Evolutionary conservation across 2,888 invertebrate genomes (phyloP).

Genomic region (Torymus texanus): DNA sequence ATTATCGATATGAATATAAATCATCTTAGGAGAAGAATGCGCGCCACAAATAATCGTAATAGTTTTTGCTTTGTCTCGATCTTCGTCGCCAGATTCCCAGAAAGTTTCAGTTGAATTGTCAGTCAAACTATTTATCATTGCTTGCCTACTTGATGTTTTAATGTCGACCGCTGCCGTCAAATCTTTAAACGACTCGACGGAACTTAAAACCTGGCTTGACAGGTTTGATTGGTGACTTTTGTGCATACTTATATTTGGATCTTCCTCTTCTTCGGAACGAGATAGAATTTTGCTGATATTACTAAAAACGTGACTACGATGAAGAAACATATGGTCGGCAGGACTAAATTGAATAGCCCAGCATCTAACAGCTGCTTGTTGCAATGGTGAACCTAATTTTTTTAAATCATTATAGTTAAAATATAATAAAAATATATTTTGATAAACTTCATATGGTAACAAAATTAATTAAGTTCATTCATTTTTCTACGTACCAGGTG

Average conservation of each 20-base stretch:
- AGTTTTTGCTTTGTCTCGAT: constrained; percentile 93
- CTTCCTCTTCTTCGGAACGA: constrained; percentile 89
- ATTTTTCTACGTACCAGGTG: constrained; percentile 78
- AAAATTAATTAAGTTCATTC: neutral
- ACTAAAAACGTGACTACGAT: constrained; percentile 93
- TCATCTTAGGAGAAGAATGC: constrained; percentile 81
- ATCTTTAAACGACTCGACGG: constrained; percentile 83
- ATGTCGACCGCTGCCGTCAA: constrained; percentile 86
- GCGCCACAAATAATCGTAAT: constrained; percentile 83
- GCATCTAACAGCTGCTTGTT: constrained; percentile 94
- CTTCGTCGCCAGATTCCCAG: constrained; percentile 99
- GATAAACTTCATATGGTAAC: neutral
- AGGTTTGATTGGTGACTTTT: constrained; percentile 78
- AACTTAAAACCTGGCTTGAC: constrained; percentile 74
- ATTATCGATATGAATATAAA: constrained; percentile 96
- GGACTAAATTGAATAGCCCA: constrained; percentile 94
- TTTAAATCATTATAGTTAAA: too few species aligned
- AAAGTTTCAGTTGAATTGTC: constrained; percentile 98
- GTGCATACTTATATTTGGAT: constrained; percentile 78
- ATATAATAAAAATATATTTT: constrained; percentile 8
- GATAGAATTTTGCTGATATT: constrained; percentile 97
- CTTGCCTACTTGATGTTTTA: constrained; percentile 93
- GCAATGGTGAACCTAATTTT: constrained; percentile 81
- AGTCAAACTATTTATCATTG: constrained; percentile 93
- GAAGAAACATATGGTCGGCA: constrained; percentile 93